Conservation (phyloP, 1,140 invertebrate species). For the Tetramorium simillimum region DNA sequence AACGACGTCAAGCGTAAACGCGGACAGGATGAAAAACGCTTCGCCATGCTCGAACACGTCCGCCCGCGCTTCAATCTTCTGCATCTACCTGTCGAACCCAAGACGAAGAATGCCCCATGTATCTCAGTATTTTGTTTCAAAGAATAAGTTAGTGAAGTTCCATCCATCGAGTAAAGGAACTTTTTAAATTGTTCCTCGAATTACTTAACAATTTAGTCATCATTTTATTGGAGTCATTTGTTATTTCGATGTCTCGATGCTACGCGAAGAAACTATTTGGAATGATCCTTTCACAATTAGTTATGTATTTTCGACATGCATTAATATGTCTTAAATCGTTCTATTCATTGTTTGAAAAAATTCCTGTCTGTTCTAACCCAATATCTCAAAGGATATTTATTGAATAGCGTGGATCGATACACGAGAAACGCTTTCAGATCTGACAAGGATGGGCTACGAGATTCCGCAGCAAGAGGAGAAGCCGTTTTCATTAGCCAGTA, state of each 20-base stretch:
- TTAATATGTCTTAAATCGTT: not conserved
- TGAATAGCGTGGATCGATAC: slow-evolving; percentile 14
- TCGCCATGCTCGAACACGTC: slow-evolving; percentile 37
- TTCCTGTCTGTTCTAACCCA: not conserved
- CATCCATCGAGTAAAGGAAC: not conserved
- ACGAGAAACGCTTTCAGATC: not conserved
- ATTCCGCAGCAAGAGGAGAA: slow-evolving; percentile 38
- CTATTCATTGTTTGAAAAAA: not conserved
- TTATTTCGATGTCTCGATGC: not conserved
- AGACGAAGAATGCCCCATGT: slow-evolving; percentile 18
- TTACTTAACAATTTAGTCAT: slow-evolving; percentile 11
- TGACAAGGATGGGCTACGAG: not conserved
- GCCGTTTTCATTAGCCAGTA: slow-evolving; percentile 56
- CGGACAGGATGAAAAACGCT: slow-evolving; percentile 56
- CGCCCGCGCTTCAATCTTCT: slow-evolving; percentile 48
- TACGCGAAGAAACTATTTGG: not conserved
- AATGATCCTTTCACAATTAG: not conserved
- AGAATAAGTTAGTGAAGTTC: slow-evolving; percentile 47
- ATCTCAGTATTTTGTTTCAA: slow-evolving; percentile 27
- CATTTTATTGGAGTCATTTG: not conserved
- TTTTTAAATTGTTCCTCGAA: slow-evolving; percentile 8
- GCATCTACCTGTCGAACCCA: slow-evolving; percentile 45
- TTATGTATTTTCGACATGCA: not conserved
- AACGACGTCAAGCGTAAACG: slow-evolving; percentile 57
- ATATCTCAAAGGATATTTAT: slow-evolving; percentile 14